Evolutionary conservation across 2,888 invertebrate genomes (phyloP), one percentile per base, ranked within the genome.

Genomic region (Strigamia crassipes): DNA sequence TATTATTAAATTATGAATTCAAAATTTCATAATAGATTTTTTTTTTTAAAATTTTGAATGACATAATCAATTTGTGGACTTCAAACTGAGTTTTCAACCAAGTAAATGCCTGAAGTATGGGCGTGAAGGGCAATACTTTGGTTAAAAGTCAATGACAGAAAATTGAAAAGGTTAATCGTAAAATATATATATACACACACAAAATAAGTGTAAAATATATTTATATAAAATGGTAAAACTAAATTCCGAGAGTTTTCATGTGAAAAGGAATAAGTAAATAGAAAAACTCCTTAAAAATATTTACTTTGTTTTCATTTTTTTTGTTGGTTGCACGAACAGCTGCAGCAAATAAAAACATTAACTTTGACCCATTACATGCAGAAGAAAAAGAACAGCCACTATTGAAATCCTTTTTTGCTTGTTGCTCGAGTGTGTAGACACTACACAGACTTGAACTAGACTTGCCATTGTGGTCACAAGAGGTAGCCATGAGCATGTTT

Each of bases 401-500:
- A 56, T 56, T n/a, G 18, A 56, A 56, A 56, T 56, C 21, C 56
- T 56, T 21, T 56, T 56, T 56, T 46, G 46, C 46, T 56, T 18
- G 56, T 56, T 21, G 56, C 56, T 21, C 8, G 6, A 38, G 38
- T 18, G 18, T n/a, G 56, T 18, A 18, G 21, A 18, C 56, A 18
- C 56, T 18, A 18, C 56, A 18, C n/a, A 56, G 56, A 56, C 56
- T 15, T 18, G 56, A 56, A 56, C 56, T 18, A 56, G 56, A 56
- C 56, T 56, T 56, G 46, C 56, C 56, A 18, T 56, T 56, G 56
- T 56, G 56, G 56, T 21, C 56, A 56, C 56, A 56, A 56, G 56
- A 56, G 56, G 56, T 56, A 56, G 56, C 56, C 56, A 56, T 56
- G n/a, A 56, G 56, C 56, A 56, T 56, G 56, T 56, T 56, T 56